A percentile compares a stretch with the other conserved stretches of the same genome.
Conservation (phyloP, 2,797 vertebrate genomes). For the Simalia tracyae region DNA sequence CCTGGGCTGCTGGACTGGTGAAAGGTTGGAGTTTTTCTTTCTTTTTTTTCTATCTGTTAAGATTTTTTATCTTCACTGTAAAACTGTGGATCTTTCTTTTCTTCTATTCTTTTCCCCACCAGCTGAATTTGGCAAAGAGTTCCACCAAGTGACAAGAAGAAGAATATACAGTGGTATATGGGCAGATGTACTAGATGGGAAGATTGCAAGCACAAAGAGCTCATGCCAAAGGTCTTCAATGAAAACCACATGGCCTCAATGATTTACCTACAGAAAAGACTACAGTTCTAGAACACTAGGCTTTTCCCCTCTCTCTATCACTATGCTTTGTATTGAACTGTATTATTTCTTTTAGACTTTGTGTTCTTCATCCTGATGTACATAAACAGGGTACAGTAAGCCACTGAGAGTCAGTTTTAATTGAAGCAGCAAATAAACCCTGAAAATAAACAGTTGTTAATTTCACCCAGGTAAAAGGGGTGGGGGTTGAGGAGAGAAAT, state of each 20-base stretch:
- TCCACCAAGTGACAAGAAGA: background rate
- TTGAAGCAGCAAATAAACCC: background rate
- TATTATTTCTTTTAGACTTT: background rate
- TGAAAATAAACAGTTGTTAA: too few species aligned
- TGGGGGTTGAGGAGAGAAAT: too few species aligned
- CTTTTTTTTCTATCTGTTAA: background rate
- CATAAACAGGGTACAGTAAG: background rate
- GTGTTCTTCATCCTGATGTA: background rate
- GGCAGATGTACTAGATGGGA: background rate
- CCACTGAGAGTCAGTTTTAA: background rate
- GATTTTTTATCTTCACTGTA: background rate
- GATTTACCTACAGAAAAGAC: background rate
- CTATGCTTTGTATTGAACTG: background rate
- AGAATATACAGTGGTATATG: background rate
- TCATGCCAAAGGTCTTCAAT: background rate
- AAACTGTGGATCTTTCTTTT: background rate
- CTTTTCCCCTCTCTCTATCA: background rate
- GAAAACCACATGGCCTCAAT: background rate
- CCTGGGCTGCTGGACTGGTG: background rate
- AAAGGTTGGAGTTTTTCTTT: background rate
- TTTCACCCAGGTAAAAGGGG: too few species aligned
- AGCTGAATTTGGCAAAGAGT: background rate
- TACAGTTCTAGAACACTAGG: background rate
- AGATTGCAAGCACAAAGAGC: background rate
- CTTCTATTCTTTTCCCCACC: background rate